Evolutionary conservation across 2,888 invertebrate genomes (phyloP), one percentile per base, ranked within the genome.

Genomic region (Xanthorhoe spadicearia): DNA sequence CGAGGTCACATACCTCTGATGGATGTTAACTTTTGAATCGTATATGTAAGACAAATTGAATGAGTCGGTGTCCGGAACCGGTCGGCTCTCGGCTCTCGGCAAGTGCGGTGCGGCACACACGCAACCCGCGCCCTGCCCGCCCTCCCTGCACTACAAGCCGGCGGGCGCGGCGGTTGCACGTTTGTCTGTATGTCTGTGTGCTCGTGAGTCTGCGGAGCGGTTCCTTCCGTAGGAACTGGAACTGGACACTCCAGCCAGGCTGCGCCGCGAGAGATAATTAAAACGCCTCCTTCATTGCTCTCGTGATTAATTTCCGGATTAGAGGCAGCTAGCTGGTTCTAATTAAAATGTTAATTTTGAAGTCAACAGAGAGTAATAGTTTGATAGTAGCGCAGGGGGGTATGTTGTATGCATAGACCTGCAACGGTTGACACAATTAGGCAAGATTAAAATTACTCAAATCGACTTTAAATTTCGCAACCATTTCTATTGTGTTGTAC

Each of bases 21-120:
- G 52, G 52, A 60, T 46, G 59, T 52, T 43, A 43, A 28, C 58
- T 58, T 43, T 52, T 23, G 59, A 52, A 43, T 23, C 43, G 43
- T 52, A 28, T 4, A 58, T 59, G 59, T 52, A 52, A 52, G 83
- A 84, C 86, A 83, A 83, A 85, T 82, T 83, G 84, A 83, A 81
- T 77, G 84, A 82, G 78, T 75, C 77, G 74, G 77, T 69, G 75
- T 72, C 73, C 73, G 70, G 74, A 74, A 80, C 82, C 83, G 79
- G 82, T 81, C 78, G 49, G 73, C 71, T 72, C n/a, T n/a, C n/a
- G n/a, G n/a, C n/a, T n/a, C n/a, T n/a, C n/a, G n/a, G n/a, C n/a
- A n/a, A n/a, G n/a, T n/a, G n/a, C n/a, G 70, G 72, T 73, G 72
- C 74, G 61, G 56, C 68, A 62, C 74, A 61, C 57, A 49, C 57